These are phyloP conservation scores for Anabas testudineus DNA, from an alignment of 2,797 vertebrate species.

Conservation along the genomic window DNA sequence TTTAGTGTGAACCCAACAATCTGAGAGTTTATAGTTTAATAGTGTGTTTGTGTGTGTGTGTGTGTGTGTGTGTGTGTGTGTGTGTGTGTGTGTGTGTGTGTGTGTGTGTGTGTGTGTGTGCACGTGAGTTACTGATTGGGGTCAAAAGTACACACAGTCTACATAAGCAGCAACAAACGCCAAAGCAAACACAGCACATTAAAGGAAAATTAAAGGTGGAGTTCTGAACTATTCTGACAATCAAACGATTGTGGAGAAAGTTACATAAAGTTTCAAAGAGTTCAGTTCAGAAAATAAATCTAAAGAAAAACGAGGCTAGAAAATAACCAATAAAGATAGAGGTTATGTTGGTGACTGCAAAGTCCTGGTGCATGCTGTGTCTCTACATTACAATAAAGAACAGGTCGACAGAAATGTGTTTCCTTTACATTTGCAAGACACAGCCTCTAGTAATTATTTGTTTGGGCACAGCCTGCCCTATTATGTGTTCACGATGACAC, in stretches of 20 bases:
- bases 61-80: background rate
- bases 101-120: background rate
- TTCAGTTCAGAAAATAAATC: slow-evolving; percentile 5
- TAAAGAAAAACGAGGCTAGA: background rate
- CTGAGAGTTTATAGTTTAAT: background rate
- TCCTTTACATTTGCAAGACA: slow-evolving; percentile 6
- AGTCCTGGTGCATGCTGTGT: background rate
- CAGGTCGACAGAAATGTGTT: background rate
- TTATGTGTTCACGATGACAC: slow-evolving; percentile 23
- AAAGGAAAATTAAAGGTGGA: background rate
- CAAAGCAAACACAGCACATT: background rate
- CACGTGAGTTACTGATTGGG: background rate
- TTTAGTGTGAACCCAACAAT: slow-evolving; percentile 4
- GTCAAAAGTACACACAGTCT: background rate
- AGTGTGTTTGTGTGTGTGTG: background rate
- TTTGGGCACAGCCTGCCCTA: slow-evolving; percentile 3
- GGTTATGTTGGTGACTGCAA: slow-evolving; percentile 11
- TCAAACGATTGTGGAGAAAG: background rate
- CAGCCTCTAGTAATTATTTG: slow-evolving; percentile 14
- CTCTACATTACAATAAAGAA: slow-evolving; percentile 1
- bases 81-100: background rate
- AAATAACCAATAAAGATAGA: slow-evolving; percentile 13
- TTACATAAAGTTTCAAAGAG: slow-evolving; percentile 5
- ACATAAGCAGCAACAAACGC: background rate
- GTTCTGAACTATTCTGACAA: background rate